These are phyloP conservation scores for Agonopterix arenella DNA, from an alignment of 2,888 invertebrate species.

Conservation along the genomic window DNA sequence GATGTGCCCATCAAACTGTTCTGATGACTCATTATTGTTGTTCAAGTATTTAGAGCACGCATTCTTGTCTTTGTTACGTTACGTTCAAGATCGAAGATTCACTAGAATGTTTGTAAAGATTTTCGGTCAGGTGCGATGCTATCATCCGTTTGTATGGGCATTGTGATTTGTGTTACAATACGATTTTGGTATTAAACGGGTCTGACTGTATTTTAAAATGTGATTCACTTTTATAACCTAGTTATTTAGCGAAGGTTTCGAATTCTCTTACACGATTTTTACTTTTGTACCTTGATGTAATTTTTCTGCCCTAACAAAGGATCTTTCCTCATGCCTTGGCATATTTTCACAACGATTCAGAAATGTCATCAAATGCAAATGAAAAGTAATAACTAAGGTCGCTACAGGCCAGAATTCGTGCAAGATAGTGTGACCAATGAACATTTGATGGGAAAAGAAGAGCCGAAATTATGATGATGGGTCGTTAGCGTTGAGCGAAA, in stretches of 20 bases:
- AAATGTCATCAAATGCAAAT: no score
- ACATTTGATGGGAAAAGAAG: slow-evolving; percentile 20
- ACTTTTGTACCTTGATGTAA: no score
- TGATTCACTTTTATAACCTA: no score
- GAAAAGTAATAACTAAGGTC: no score
- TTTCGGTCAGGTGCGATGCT: background rate
- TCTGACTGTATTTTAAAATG: background rate
- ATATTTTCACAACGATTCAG: no score
- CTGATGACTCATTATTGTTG: slow-evolving; percentile 38
- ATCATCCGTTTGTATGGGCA: background rate
- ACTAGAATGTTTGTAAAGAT: background rate
- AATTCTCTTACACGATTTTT: no score
- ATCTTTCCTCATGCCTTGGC: no score
- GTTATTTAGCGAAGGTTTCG: no score
- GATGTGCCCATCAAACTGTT: slow-evolving; percentile 42
- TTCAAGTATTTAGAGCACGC: slow-evolving; percentile 22
- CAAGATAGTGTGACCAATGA: slow-evolving; percentile 26
- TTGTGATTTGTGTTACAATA: no score
- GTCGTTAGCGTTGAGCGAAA: slow-evolving; percentile 20
- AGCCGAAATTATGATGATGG: slow-evolving; percentile 15
- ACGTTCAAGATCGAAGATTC: slow-evolving; percentile 9
- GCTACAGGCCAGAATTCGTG: slow-evolving; percentile 1
- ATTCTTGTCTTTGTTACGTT: slow-evolving; percentile 28
- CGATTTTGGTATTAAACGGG: no score
- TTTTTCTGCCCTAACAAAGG: no score